Conservation (phyloP, 92 coral and sea anemone species). For the Ricordea florida region DNA sequence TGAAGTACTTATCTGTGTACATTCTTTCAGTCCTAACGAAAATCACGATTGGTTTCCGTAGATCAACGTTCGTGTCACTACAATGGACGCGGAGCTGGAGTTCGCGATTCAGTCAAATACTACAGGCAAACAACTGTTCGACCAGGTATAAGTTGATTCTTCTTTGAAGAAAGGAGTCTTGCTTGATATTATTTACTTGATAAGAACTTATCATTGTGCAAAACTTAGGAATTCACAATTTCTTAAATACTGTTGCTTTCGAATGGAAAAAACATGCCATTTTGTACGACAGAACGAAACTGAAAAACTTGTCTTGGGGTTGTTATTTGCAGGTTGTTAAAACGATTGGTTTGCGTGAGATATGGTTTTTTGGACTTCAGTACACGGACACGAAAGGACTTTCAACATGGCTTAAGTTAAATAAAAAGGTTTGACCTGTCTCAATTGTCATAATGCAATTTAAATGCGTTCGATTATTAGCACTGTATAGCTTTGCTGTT, state of each 20-base stretch:
- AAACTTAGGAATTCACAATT: too few relatives aligned
- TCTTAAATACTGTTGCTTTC: too few relatives aligned
- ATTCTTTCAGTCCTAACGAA: slow-evolving; percentile 1
- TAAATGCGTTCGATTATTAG: too few relatives aligned
- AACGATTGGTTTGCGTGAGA: slow-evolving; percentile 92
- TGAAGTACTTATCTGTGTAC: slow-evolving; percentile 14
- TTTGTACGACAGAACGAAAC: too few relatives aligned
- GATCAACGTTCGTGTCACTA: slow-evolving; percentile 92
- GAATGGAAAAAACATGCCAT: too few relatives aligned
- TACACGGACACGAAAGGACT: slow-evolving; percentile 80
- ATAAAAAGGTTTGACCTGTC: slow-evolving; percentile 77
- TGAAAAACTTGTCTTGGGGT: not conserved
- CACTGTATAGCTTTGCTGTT: too few relatives aligned
- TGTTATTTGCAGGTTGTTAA: slow-evolving; percentile 76
- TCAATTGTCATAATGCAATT: too few relatives aligned
- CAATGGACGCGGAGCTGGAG: slow-evolving; percentile 96
- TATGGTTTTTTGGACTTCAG: slow-evolving; percentile 93
- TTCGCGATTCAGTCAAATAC: slow-evolving; percentile 97
- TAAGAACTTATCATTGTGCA: too few relatives aligned
- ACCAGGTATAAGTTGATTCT: slow-evolving; percentile 84
- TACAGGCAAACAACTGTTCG: slow-evolving; percentile 96
- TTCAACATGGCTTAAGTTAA: slow-evolving; percentile 83
- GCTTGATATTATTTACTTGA: too few relatives aligned
- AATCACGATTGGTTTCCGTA: slow-evolving; percentile 10
- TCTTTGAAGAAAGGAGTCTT: too few relatives aligned